Conservation (phyloP, 2,888 invertebrate species). For the Tetropium fuscum region DNA sequence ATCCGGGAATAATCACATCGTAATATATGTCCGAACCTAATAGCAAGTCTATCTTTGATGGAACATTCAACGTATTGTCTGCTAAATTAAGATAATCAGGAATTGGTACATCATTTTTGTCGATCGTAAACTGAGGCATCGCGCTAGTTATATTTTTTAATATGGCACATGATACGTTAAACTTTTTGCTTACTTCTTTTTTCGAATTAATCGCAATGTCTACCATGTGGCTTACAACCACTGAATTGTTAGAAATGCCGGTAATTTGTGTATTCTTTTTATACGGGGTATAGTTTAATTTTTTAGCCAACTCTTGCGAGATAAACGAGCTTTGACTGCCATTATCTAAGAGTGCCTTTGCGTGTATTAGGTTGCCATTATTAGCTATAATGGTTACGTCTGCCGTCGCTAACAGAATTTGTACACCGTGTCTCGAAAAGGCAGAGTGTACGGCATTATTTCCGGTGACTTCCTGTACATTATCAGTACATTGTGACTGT, state of each 20-base stretch:
- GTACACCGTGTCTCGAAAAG: constrained; percentile 18
- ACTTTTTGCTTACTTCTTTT: constrained; percentile 4
- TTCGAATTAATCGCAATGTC: constrained; percentile 5
- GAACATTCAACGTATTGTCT: constrained; percentile 23
- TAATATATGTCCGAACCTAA: constrained; percentile 33
- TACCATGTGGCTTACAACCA: constrained; percentile 5
- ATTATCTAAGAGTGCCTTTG: constrained; percentile 26
- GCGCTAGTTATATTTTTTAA: constrained; percentile 25
- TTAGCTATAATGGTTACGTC: constrained; percentile 13
- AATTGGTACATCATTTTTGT: constrained; percentile 15
- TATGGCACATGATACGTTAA: constrained; percentile 24
- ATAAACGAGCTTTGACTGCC: constrained; percentile 35
- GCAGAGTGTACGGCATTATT: neutral
- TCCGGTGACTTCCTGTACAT: no score
- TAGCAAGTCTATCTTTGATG: constrained; percentile 31
- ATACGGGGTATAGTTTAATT: constrained; percentile 7
- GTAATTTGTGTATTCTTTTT: constrained; percentile 3
- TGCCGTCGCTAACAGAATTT: constrained; percentile 31
- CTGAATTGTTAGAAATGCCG: neutral
- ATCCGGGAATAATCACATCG: constrained; percentile 14
- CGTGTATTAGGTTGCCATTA: constrained; percentile 8
- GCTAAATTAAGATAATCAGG: constrained; percentile 23
- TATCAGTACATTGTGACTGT: no score
- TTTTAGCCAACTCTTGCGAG: constrained; percentile 19
- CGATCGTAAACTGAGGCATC: constrained; percentile 25